Evolutionary conservation across 2,113 vertebrate species (phyloP).

Genomic region (human): DNA sequence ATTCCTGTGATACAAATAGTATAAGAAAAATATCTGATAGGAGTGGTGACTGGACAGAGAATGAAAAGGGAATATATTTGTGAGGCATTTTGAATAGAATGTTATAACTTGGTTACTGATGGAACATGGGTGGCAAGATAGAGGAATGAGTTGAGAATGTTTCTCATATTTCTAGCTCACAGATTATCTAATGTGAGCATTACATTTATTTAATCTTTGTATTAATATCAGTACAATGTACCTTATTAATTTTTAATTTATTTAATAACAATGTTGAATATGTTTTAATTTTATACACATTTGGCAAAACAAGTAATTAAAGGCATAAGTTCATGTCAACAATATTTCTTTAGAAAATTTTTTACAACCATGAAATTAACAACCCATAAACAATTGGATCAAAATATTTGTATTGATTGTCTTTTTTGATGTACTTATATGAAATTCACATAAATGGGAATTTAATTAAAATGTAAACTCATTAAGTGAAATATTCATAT

Average conservation of each 20-base stretch:
- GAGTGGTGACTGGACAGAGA: not conserved
- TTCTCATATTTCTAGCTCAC: not conserved
- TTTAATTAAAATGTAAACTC: not conserved
- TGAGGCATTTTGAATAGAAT: not conserved
- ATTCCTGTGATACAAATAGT: not conserved
- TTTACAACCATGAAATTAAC: not conserved
- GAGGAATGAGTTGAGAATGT: not conserved
- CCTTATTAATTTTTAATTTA: not conserved
- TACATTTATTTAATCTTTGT: not conserved
- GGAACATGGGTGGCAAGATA: not conserved
- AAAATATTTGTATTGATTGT: not conserved
- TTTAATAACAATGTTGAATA: not conserved
- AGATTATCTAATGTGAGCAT: not conserved
- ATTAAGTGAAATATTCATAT: not conserved
- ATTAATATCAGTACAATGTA: not conserved
- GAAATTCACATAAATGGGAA: not conserved
- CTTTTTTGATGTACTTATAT: not conserved
- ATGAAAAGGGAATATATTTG: not conserved
- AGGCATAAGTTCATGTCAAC: not conserved
- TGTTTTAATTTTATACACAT: not conserved
- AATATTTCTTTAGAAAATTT: not conserved
- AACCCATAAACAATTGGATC: not conserved
- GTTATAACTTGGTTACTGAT: not conserved
- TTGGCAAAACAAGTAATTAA: not conserved
- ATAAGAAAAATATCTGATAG: not conserved